Conservation (phyloP, 1,140 invertebrate species). For the Tetramorium alpestre region DNA sequence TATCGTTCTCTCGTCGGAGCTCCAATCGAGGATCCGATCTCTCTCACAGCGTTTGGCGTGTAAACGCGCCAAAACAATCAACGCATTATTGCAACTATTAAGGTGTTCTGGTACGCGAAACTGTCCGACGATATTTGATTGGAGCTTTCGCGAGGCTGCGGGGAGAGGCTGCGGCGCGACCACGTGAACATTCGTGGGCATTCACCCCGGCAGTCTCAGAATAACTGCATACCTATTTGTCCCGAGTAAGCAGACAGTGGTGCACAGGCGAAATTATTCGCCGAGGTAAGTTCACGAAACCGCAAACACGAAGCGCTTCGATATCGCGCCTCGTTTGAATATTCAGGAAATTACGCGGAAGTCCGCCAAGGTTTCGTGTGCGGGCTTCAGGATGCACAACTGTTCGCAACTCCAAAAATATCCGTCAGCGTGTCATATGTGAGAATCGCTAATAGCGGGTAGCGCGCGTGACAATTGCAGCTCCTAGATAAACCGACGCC, state of each 20-base stretch:
- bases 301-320: slow-evolving; percentile 37
- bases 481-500: background rate
- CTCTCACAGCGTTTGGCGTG: background rate
- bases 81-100: slow-evolving; percentile 63
- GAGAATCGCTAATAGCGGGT: background rate
- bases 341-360: slow-evolving; percentile 49
- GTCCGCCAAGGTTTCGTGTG: background rate
- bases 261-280: slow-evolving; percentile 70
- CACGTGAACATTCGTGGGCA: slow-evolving; percentile 72
- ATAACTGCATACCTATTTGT: slow-evolving; percentile 81
- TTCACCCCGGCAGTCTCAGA: slow-evolving; percentile 81
- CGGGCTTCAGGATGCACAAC: background rate
- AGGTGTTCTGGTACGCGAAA: background rate
- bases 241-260: slow-evolving; percentile 75
- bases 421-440: background rate
- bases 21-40: slow-evolving; percentile 15
- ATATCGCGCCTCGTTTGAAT: slow-evolving; percentile 33
- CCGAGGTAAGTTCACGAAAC: slow-evolving; percentile 61
- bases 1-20: background rate
- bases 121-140: slow-evolving; percentile 69
- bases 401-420: background rate
- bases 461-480: background rate
- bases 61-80: slow-evolving; percentile 56
- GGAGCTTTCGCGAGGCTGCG: slow-evolving; percentile 65
- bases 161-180: slow-evolving; percentile 43